phyloP scores from a whole-genome alignment of 2,113 vertebrate species.

The Chionomys nivalis region DNA sequence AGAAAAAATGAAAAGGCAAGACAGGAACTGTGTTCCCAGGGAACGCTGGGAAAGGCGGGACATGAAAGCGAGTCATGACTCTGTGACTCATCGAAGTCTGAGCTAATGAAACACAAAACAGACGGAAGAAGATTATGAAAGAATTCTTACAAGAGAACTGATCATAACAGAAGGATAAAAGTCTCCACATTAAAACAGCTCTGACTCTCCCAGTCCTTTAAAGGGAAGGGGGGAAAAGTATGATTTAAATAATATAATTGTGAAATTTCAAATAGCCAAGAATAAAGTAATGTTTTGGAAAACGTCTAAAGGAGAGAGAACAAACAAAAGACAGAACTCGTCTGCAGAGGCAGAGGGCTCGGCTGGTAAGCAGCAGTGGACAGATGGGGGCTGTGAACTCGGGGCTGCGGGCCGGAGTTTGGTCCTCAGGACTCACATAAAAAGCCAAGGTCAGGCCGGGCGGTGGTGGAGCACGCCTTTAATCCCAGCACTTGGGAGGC shows the following conservation, averaged over 20 bases:
- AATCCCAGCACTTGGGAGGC: too few species aligned
- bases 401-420: background rate
- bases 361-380: background rate
- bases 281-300: slow-evolving; percentile 32
- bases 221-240: background rate
- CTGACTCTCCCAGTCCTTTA: background rate
- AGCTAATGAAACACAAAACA: slow-evolving; percentile 29
- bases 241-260: background rate
- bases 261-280: slow-evolving; percentile 47
- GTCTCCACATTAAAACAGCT: background rate
- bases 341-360: background rate
- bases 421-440: too few species aligned
- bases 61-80: background rate
- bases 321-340: background rate
- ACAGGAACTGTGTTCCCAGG: background rate
- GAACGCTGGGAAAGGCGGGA: background rate
- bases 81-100: background rate
- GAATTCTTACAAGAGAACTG: slow-evolving; percentile 19
- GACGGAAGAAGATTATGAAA: background rate
- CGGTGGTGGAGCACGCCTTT: too few species aligned
- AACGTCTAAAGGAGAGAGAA: background rate
- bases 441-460: background rate
- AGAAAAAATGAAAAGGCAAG: slow-evolving; percentile 7
- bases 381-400: too few species aligned
- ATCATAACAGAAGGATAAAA: background rate